Conservation (phyloP, 2,113 vertebrate genomes). For the Sander vitreus region DNA sequence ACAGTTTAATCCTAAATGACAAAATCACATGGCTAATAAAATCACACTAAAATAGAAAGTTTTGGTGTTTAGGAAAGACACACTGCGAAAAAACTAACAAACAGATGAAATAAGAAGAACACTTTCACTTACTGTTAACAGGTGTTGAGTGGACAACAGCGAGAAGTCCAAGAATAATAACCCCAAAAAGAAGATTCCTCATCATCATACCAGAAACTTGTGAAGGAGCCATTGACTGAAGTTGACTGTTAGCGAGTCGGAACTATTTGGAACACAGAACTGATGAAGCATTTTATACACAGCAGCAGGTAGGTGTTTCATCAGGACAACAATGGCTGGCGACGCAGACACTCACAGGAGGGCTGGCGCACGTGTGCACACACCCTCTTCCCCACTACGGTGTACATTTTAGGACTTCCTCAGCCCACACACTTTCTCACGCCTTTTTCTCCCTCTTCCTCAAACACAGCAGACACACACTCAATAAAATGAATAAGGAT, state of each 20-base stretch:
- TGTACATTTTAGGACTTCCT: no score
- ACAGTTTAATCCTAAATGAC: neutral
- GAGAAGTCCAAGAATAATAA: conserved; percentile 67
- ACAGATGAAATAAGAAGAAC: neutral
- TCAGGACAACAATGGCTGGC: conserved; percentile 35
- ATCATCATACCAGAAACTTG: conserved; percentile 22
- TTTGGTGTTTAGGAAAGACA: neutral
- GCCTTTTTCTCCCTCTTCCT: neutral
- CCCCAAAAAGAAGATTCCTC: conserved; percentile 35
- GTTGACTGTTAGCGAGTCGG: neutral
- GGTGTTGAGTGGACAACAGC: conserved; percentile 44
- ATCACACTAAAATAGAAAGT: neutral
- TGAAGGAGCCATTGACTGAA: neutral
- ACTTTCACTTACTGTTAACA: conserved; percentile 62
- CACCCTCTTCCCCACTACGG: conserved; percentile 31
- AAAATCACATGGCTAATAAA: neutral
- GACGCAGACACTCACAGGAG: conserved; percentile 24
- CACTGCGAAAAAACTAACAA: neutral
- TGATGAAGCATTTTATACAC: conserved; percentile 64
- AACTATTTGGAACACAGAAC: conserved; percentile 1
- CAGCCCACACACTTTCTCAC: conserved; percentile 27
- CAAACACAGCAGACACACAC: neutral
- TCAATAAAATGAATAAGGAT: neutral
- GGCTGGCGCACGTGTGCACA: conserved; percentile 62
- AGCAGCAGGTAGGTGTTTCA: conserved; percentile 49